Conservation (phyloP, 2,888 invertebrate genomes). For the Tenthredo mesomela region DNA sequence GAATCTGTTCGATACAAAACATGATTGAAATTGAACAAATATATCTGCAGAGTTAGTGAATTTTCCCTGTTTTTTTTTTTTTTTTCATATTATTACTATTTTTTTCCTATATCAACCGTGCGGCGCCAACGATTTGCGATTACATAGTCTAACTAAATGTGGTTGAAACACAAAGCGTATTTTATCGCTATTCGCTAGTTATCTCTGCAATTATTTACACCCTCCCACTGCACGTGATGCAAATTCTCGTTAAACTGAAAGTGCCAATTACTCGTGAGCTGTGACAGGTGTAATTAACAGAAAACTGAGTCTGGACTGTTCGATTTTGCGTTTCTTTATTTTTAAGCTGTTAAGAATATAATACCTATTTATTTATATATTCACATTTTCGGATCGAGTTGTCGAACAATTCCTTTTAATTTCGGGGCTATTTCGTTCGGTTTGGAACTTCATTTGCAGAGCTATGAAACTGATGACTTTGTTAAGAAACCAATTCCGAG, state of each 20-base stretch:
- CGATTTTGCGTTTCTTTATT: background rate
- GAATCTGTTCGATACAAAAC: background rate
- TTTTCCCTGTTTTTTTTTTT: background rate
- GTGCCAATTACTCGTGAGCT: background rate
- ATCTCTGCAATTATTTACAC: slow-evolving; percentile 5
- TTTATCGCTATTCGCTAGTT: background rate
- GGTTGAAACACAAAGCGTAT: background rate
- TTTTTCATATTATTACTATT: background rate
- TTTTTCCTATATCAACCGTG: background rate
- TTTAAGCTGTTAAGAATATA: background rate
- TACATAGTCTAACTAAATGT: background rate
- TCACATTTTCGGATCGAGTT: background rate
- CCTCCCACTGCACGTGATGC: background rate
- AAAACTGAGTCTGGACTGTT: background rate
- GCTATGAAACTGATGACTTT: background rate
- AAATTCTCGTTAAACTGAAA: background rate
- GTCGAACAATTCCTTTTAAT: background rate
- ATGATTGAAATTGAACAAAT: background rate
- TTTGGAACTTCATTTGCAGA: background rate
- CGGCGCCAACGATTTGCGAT: slow-evolving; percentile 8
- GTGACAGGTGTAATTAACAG: background rate
- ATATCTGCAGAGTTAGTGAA: background rate
- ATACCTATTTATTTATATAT: too few species aligned
- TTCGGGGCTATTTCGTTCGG: background rate
- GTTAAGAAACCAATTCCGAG: background rate